Evolutionary conservation across 2,113 vertebrate genomes (phyloP), one percentile per base, ranked within the genome.

Genomic region (Phodopus roborovskii): DNA sequence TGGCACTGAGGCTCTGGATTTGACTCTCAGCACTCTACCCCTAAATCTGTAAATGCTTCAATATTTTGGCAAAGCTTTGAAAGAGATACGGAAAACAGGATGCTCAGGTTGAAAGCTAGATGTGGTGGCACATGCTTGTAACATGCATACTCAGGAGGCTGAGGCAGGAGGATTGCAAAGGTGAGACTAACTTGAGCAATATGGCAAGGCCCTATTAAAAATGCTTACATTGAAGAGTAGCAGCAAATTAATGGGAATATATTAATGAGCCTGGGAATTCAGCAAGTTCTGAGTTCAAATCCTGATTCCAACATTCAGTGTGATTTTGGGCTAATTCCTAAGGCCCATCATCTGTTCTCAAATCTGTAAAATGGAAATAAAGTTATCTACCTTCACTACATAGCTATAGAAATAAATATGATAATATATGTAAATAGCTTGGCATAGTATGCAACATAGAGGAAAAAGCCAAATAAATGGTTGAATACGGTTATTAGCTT

Each of bases 391-490:
- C 39, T 85, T 75, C 8, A 75, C 39, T 77, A 92, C 79, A 17
- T 75, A 22, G 48, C 64, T 86, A 16, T 84, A 88, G 66, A 56
- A 90, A 89, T 70, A 94, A 94, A 94, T 93, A 88, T 94, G 60
- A 50, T 81, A 75, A 74, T 82, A 56, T 12, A 87, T 33, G 60
- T 81, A 91, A 78, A 73, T 70, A 87, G 75, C 20, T 92, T 95
- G 89, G 33, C 74, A 88, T 62, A 53, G 17, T 90, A 60, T 89
- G 50, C 74, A 53, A 60, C 79, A 86, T 45, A 82, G 39, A 86
- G n/a, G 81, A 86, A 96, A 96, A 48, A 91, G 74, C 42, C 78
- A 96, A 94, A 91, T 74, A 94, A 95, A 88, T 86, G 82, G 77
- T 74, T 74, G 87, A 83, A 28, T 42, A 70, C 91, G 79, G 68